Evolutionary conservation across 2,888 invertebrate species (phyloP), one percentile per base, ranked within the genome.

Genomic region (Drosophila anomalata): DNA sequence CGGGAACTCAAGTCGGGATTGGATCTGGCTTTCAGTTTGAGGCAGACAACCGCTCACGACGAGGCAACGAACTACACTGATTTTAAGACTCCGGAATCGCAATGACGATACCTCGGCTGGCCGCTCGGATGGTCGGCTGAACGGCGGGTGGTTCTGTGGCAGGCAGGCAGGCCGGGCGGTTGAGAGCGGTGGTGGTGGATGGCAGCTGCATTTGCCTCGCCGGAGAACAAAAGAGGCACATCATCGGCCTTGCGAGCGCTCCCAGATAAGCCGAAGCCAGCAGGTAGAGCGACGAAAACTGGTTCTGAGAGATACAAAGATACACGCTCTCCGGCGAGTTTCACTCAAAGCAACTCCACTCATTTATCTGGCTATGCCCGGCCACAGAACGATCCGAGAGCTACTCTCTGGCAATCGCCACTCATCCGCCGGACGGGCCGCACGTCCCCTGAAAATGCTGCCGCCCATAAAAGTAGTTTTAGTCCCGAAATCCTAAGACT

Each of bases 11-110:
- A 51, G 44, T 58, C 52, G 50, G 73, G 60, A 65, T 73, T 55
- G 73, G 67, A 73, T 60, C 31, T 44, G 47, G 63, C 44, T 54
- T 29, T 41, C 41, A 42, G 41, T 42, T 42, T 42, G 17, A 20
- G 41, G 41, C 63, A 77, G 46, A 78, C 86, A 80, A 90, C 90
- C 90, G 83, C 77, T 85, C 90, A 89, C 90, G 90, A 88, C 81
- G 84, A 90, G 73, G 83, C 84, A 78, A 85, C 83, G 85, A 90
- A 90, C 87, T 89, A 90, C 87, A 90, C 90, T 90, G 87, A 90
- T 87, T 89, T 89, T 73, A 48, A 73, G 66, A 60, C 75, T 76
- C 71, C 59, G 60, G 59, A 55, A 58, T 63, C 66, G 61, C 79
- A 69, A 56, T 80, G 67, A 90, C 85, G 86, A 90, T 77, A 90